phyloP scores from a whole-genome alignment of 2,797 vertebrate genomes.

The Nyctalus aviator region DNA sequence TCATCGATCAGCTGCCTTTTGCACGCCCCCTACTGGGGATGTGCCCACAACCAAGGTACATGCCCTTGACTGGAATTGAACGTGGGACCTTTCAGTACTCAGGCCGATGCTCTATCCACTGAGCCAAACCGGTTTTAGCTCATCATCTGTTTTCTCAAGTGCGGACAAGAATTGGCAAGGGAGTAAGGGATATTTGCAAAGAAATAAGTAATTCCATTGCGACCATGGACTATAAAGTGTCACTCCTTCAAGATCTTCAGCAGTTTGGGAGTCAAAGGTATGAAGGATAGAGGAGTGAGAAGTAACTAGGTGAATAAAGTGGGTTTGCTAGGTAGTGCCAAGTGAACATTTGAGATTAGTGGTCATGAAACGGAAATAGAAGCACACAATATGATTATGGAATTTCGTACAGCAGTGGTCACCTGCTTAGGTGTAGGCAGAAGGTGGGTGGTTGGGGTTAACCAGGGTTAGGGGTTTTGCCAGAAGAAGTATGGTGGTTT shows the following conservation, averaged over 20 bases:
- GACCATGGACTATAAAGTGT: not conserved
- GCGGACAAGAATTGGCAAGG: not conserved
- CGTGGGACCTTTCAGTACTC: too few species aligned
- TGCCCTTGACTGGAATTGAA: too few species aligned
- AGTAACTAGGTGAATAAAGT: not conserved
- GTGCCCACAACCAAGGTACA: too few species aligned
- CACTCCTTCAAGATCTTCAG: not conserved
- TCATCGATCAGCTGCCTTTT: too few species aligned
- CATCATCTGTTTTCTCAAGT: not conserved
- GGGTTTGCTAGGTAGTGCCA: not conserved
- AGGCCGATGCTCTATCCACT: too few species aligned
- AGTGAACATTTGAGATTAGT: not conserved
- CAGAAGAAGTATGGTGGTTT: not conserved
- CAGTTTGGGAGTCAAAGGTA: not conserved
- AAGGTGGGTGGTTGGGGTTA: not conserved
- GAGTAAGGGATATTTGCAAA: not conserved
- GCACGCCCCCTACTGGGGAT: too few species aligned
- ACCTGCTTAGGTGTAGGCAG: not conserved
- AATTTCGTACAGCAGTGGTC: conserved; percentile 6
- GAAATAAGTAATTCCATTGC: not conserved
- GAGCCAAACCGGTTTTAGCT: too few species aligned
- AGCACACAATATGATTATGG: not conserved
- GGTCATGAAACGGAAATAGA: conserved; percentile 32
- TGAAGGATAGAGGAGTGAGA: not conserved
- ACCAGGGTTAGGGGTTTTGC: not conserved